Conservation (phyloP, 1,140 invertebrate genomes). For the Ganaspis sp. region DNA sequence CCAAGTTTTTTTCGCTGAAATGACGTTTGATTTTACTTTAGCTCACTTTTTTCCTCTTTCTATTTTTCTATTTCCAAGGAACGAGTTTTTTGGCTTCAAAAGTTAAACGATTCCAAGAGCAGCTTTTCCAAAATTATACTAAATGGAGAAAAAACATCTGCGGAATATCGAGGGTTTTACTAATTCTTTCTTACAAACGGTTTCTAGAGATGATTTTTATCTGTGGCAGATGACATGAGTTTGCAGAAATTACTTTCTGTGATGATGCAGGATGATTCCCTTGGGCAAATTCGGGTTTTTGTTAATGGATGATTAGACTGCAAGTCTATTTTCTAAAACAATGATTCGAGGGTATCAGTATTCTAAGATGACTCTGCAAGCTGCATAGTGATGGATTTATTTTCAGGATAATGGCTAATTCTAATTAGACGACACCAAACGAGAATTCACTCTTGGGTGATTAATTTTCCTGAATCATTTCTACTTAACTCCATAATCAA, state of each 20-base stretch:
- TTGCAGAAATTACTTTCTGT: constrained; percentile 3
- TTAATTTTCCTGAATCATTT: not conserved
- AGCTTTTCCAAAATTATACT: not conserved
- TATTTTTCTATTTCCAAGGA: not conserved
- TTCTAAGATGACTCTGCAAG: not conserved
- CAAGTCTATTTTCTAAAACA: constrained; percentile 13
- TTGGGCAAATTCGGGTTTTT: not conserved
- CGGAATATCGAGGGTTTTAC: too few species aligned
- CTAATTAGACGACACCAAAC: not conserved
- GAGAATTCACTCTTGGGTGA: not conserved
- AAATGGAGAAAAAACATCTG: not conserved
- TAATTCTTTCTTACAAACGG: too few species aligned
- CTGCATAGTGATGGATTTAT: not conserved
- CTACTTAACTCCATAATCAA: not conserved
- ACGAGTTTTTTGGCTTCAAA: not conserved
- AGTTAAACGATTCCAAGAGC: not conserved
- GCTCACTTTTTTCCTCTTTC: not conserved
- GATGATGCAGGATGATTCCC: not conserved
- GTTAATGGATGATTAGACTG: not conserved
- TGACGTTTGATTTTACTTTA: not conserved
- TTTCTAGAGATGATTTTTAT: not conserved
- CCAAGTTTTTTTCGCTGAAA: constrained; percentile 14
- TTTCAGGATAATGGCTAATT: not conserved
- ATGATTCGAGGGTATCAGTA: not conserved
- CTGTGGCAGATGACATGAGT: not conserved